These are phyloP conservation scores for Sesamia inferens DNA, from an alignment of 2,888 invertebrate species.

Conservation along the genomic window DNA sequence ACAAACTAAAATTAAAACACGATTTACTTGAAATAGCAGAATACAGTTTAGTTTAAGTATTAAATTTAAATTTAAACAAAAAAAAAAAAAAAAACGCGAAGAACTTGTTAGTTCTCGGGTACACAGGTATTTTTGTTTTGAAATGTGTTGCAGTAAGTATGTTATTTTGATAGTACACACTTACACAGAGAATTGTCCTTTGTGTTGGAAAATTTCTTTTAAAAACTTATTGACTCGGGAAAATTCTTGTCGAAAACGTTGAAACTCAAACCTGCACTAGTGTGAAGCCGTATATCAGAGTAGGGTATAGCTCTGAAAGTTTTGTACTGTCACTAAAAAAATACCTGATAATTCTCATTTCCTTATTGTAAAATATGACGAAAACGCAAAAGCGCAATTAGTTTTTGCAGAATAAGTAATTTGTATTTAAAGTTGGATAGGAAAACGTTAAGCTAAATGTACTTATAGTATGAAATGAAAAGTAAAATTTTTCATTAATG, in stretches of 20 bases:
- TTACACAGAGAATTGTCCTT: not conserved
- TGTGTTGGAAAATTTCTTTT: not conserved
- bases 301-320: not conserved
- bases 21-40: not conserved
- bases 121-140: not conserved
- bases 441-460: conserved; percentile 13
- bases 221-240: too few relatives aligned
- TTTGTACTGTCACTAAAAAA: not conserved
- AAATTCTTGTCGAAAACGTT: not conserved
- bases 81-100: not conserved
- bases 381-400: too few relatives aligned
- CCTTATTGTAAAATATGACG: not conserved
- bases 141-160: not conserved
- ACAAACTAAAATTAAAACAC: not conserved
- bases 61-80: conserved; percentile 1
- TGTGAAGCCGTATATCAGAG: not conserved
- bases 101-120: not conserved
- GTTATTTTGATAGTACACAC: not conserved
- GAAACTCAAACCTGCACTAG: not conserved
- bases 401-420: conserved; percentile 1
- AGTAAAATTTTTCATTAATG: not conserved
- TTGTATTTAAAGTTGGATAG: conserved; percentile 10
- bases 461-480: not conserved
- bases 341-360: not conserved
- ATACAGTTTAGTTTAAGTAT: not conserved